A percentile compares a stretch with the other conserved stretches of the same genome.
Evolutionary conservation across 2,888 invertebrate species (phyloP).

Genomic region (Dermolepida albohirtum): DNA sequence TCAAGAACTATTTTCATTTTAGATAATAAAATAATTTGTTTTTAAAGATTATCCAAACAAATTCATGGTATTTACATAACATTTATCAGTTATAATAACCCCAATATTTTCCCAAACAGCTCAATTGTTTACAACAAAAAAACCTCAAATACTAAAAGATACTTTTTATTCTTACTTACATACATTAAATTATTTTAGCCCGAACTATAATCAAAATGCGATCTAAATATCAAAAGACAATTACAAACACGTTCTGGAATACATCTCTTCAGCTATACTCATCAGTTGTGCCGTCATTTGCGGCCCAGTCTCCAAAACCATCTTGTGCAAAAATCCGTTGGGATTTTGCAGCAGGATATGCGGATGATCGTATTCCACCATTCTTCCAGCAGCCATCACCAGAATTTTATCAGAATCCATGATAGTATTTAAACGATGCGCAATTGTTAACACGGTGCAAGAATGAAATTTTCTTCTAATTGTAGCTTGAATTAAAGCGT

Average conservation of each 20-base stretch:
- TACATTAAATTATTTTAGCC: neutral
- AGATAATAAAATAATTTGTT: no score
- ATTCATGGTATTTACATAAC: no score
- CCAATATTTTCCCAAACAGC: no score
- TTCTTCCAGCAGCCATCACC: slow-evolving; percentile 69
- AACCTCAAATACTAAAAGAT: no score
- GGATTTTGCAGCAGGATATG: slow-evolving; percentile 59
- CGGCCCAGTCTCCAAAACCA: slow-evolving; percentile 61
- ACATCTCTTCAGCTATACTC: slow-evolving; percentile 43
- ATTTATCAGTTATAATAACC: no score
- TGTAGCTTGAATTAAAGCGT: slow-evolving; percentile 79
- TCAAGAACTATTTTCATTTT: no score
- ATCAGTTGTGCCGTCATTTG: slow-evolving; percentile 52
- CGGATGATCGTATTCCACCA: slow-evolving; percentile 69
- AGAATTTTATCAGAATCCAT: slow-evolving; percentile 84
- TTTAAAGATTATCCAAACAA: no score
- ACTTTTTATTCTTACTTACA: no score
- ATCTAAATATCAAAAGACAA: neutral
- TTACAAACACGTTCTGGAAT: slow-evolving; percentile 23
- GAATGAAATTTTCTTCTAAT: slow-evolving; percentile 78
- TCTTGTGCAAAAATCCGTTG: slow-evolving; percentile 55
- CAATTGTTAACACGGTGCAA: slow-evolving; percentile 85
- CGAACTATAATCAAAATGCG: neutral
- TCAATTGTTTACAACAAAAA: no score
- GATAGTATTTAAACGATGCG: slow-evolving; percentile 84